These are phyloP conservation scores for Drosophila simulans DNA, from an alignment of 1,140 invertebrate genomes.

Conservation along the genomic window DNA sequence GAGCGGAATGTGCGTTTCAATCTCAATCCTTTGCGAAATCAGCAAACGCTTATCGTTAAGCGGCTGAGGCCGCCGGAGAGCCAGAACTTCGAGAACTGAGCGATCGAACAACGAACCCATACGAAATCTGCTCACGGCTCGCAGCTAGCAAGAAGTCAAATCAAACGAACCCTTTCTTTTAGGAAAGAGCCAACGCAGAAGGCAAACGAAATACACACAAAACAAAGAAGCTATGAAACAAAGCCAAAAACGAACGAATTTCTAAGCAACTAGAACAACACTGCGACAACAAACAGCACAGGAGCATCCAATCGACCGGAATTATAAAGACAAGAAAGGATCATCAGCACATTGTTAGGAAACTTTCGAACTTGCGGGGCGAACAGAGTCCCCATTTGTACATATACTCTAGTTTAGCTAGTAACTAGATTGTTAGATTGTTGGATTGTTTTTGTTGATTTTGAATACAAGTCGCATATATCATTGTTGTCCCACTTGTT, in stretches of 20 bases:
- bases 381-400: conserved; percentile 49
- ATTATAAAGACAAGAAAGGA: conserved; percentile 59
- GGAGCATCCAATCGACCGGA: conserved; percentile 19
- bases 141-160: conserved; percentile 16
- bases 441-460: conserved; percentile 44
- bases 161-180: conserved; percentile 52
- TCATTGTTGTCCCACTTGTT: conserved; percentile 66
- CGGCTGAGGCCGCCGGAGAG: conserved; percentile 71
- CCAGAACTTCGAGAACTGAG: conserved; percentile 18
- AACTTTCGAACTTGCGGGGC: neutral
- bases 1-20: conserved; percentile 60
- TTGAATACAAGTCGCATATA: conserved; percentile 32
- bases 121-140: conserved; percentile 47
- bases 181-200: conserved; percentile 48
- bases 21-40: conserved; percentile 75
- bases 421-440: neutral
- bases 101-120: conserved; percentile 27
- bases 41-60: conserved; percentile 64
- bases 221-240: conserved; percentile 8
- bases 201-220: conserved; percentile 28
- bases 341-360: conserved; percentile 33
- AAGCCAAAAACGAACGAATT: conserved; percentile 71
- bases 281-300: conserved; percentile 30
- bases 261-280: conserved; percentile 30
- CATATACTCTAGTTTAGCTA: conserved; percentile 31